Percentiles rank a stretch among this genome's conserved stretches.
phyloP scores from a whole-genome alignment of 2,888 invertebrate genomes.

The Parochlus steinenii region DNA sequence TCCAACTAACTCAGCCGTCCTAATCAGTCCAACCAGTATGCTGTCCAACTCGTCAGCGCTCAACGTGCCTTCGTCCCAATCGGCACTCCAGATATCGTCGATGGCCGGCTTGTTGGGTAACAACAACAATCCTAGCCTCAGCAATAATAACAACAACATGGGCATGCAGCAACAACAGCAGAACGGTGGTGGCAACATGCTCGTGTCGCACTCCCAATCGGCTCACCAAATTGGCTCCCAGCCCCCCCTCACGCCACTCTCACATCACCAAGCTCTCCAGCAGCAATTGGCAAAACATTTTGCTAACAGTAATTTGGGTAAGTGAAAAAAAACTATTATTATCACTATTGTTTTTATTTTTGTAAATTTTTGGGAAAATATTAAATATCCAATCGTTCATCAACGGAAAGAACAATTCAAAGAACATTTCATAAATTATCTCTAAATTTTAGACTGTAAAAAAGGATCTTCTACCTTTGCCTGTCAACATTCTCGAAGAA shows the following conservation, averaged over 20 bases:
- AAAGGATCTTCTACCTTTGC: too few relatives aligned
- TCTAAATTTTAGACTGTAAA: too few relatives aligned
- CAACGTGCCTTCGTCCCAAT: slow-evolving; percentile 26
- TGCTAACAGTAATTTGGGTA: slow-evolving; percentile 31
- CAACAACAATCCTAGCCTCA: slow-evolving; percentile 25
- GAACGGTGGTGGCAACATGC: slow-evolving; percentile 17
- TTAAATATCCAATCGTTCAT: too few relatives aligned
- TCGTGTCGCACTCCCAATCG: slow-evolving; percentile 30
- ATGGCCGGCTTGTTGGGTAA: slow-evolving; percentile 16
- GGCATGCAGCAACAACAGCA: slow-evolving; percentile 18
- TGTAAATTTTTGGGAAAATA: too few relatives aligned
- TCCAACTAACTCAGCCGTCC: slow-evolving; percentile 25
- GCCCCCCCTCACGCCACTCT: slow-evolving; percentile 30
- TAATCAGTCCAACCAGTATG: slow-evolving; percentile 21
- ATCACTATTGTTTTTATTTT: slow-evolving; percentile 4
- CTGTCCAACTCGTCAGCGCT: slow-evolving; percentile 16
- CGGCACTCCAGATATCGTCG: slow-evolving; percentile 28
- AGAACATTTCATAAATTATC: too few relatives aligned
- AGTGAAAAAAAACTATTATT: slow-evolving; percentile 20
- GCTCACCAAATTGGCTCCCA: slow-evolving; percentile 23
- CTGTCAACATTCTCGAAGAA: too few relatives aligned
- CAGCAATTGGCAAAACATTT: slow-evolving; percentile 43
- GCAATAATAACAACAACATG: slow-evolving; percentile 32
- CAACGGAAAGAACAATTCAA: too few relatives aligned
- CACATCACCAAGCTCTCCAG: slow-evolving; percentile 43